Conservation (phyloP, 2,888 invertebrate species). For the Altica lythri region DNA sequence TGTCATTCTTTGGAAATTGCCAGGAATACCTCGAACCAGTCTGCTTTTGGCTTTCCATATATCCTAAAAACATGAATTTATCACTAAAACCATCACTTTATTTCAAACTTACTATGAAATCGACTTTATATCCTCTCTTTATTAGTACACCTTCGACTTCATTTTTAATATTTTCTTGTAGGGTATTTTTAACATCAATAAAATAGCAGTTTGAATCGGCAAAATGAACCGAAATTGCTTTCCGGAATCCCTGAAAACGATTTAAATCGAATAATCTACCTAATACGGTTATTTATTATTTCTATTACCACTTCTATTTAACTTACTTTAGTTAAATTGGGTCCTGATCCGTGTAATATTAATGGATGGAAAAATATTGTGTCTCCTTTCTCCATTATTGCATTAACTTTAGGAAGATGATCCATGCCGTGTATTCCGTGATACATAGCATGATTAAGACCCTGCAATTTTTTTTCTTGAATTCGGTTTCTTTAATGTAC, state of each 20-base stretch:
- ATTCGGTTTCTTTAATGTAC: no score
- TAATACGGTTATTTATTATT: neutral
- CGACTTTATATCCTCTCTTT: slow-evolving; percentile 49
- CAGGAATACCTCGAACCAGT: slow-evolving; percentile 51
- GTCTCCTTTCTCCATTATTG: slow-evolving; percentile 84
- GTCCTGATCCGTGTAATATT: slow-evolving; percentile 85
- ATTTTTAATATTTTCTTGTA: slow-evolving; percentile 65
- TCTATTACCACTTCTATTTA: neutral
- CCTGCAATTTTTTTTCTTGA: no score
- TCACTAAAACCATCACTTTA: neutral
- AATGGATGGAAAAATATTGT: slow-evolving; percentile 87
- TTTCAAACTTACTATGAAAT: slow-evolving; percentile 52
- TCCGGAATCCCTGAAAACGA: slow-evolving; percentile 66
- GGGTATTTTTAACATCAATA: slow-evolving; percentile 69
- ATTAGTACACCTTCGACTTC: slow-evolving; percentile 61
- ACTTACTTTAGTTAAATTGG: slow-evolving; percentile 70
- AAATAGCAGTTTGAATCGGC: slow-evolving; percentile 72
- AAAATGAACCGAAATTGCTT: slow-evolving; percentile 85
- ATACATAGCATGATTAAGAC: slow-evolving; percentile 68
- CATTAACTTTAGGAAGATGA: slow-evolving; percentile 60
- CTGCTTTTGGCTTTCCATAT: slow-evolving; percentile 50
- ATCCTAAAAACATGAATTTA: slow-evolving; percentile 41
- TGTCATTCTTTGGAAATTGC: slow-evolving; percentile 48
- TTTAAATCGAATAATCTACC: neutral
- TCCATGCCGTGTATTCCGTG: slow-evolving; percentile 65